Base-by-base conservation (phyloP, 2,888 invertebrate genomes). In the Melinopterus prodromus region DNA sequence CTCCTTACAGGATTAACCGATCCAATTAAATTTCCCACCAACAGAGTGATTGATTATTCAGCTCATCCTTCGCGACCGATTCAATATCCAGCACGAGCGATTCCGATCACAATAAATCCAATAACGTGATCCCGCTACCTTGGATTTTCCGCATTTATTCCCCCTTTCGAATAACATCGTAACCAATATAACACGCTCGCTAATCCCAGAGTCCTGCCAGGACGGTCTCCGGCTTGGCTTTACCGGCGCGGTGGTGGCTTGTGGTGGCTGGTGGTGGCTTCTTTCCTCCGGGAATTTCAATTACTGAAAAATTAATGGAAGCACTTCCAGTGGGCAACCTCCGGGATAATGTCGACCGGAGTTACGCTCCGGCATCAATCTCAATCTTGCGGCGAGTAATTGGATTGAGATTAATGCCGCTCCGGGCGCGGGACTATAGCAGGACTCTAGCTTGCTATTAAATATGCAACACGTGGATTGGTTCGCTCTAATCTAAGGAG, bases 241-340 rank as follows among this genome's bases (percentile, higher is more conserved):
- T 12, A 1, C 9, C 53, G 53, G 9, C 9, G 6, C 9, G 38
- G 6, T 38, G 6, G 38, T 38, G 38, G 38, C 38, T 38, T 7
- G 53, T 53, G 7, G 53, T 1, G 1, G 3, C 3, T 26, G 53
- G 12, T 53, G 53, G 9, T 53, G 53, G 53, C 53, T 53, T 53
- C 53, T 53, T 53, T 53, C 53, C 53, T 9, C 12, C 53, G 53
- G 53, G 53, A 53, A 53, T 53, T 53, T 53, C 53, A 53, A 53
- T 53, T 53, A 53, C 53, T 53, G 53, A 53, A 53, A 53, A 53
- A 53, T 53, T 53, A 53, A 53, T 53, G 53, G 53, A 53, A 53
- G 53, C 53, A 53, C 53, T 53, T 53, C 53, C 53, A 12, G 53
- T 53, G 53, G 53, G 9, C 53, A 53, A 53, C 53, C 53, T 53